Percentiles rank a stretch among this genome's conserved stretches.
These are phyloP conservation scores for Neodiprion lecontei DNA, from an alignment of 1,140 invertebrate species.

Conservation along the genomic window DNA sequence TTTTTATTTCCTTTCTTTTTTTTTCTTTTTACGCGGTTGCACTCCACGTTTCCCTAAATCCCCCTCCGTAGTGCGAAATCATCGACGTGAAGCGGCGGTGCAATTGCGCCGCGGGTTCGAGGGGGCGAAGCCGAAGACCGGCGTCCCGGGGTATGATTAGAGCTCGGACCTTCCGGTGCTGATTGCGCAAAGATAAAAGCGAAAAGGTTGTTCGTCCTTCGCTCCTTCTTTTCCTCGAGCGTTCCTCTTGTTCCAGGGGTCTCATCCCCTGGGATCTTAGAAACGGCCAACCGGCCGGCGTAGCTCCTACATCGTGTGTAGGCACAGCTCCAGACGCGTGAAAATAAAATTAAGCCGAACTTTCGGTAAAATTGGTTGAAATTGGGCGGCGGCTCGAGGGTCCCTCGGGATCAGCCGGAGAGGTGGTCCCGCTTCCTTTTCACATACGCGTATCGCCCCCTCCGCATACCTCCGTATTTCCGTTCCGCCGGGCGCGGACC, in stretches of 20 bases:
- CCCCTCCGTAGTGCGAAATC: neutral
- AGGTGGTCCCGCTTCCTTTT: slow-evolving; percentile 17
- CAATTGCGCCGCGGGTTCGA: neutral
- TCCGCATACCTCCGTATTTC: slow-evolving; percentile 14
- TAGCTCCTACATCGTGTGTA: neutral
- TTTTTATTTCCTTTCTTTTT: too few species aligned
- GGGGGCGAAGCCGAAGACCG: neutral
- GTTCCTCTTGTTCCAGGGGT: slow-evolving; percentile 8
- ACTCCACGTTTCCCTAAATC: neutral
- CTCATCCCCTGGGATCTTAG: neutral
- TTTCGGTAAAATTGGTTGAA: slow-evolving; percentile 68
- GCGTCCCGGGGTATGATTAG: neutral
- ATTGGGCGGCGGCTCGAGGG: slow-evolving; percentile 58
- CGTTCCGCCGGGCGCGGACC: slow-evolving; percentile 25
- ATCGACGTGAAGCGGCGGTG: neutral
- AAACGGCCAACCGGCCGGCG: neutral
- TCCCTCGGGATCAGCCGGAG: slow-evolving; percentile 42
- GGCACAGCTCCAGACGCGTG: slow-evolving; percentile 52
- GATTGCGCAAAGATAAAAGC: slow-evolving; percentile 21
- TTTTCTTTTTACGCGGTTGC: too few species aligned
- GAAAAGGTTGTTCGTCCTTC: slow-evolving; percentile 6
- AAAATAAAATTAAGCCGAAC: slow-evolving; percentile 68
- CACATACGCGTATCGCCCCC: slow-evolving; percentile 18
- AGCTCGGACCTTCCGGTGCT: slow-evolving; percentile 14
- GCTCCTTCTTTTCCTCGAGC: slow-evolving; percentile 10